Evolutionary conservation across 92 coral and sea anemone genomes (phyloP).

Genomic region (Epizoanthus ramosus): DNA sequence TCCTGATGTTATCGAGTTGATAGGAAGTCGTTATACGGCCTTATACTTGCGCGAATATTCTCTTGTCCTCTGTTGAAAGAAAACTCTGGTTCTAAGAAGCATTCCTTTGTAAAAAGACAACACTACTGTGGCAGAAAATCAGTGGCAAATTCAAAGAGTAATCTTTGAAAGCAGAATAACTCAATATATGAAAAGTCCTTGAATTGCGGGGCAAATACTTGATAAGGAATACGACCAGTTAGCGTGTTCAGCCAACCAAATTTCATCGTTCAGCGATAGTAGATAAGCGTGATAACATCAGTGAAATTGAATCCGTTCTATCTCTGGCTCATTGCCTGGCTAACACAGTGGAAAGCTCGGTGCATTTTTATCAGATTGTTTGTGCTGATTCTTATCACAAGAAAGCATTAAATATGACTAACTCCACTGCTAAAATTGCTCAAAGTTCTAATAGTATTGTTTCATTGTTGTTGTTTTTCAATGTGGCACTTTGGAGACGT

Average conservation of each 20-base stretch:
- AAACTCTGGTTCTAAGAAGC: too few species aligned
- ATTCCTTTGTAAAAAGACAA: too few species aligned
- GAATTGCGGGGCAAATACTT: too few species aligned
- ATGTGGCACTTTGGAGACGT: background rate
- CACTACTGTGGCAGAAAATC: too few species aligned
- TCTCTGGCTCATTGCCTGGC: slow-evolving; percentile 16
- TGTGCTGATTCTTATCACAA: slow-evolving; percentile 29
- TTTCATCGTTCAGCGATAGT: background rate
- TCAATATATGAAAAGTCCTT: too few species aligned
- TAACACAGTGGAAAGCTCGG: slow-evolving; percentile 16
- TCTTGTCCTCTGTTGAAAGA: too few species aligned
- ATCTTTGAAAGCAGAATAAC: too few species aligned
- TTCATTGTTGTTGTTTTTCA: background rate
- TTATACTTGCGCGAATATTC: too few species aligned
- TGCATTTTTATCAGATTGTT: slow-evolving; percentile 12
- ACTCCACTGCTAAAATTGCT: background rate
- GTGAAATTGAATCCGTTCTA: slow-evolving; percentile 1
- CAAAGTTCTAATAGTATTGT: background rate
- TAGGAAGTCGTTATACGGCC: too few species aligned
- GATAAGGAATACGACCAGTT: too few species aligned
- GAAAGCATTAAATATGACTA: slow-evolving; percentile 18
- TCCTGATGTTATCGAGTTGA: too few species aligned
- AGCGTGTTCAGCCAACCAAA: background rate
- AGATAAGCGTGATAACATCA: slow-evolving; percentile 1
- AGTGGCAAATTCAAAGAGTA: too few species aligned